These are phyloP conservation scores for Galaxias olidus DNA, from an alignment of 2,797 vertebrate genomes.

Conservation along the genomic window DNA sequence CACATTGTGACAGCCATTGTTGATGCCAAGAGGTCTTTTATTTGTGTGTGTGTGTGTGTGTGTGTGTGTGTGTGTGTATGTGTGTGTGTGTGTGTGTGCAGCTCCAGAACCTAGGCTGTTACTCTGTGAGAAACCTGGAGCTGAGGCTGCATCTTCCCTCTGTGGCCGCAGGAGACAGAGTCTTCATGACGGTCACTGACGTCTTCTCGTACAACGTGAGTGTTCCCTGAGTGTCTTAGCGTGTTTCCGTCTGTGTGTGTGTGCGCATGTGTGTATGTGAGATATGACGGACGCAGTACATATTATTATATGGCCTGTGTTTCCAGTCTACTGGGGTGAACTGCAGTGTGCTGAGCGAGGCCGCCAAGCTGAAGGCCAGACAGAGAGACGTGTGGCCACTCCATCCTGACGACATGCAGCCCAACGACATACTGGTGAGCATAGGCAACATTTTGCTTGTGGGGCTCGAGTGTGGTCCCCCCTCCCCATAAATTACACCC, in stretches of 20 bases:
- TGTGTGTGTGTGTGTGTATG: constrained; percentile 8
- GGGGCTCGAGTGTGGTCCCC: too few relatives aligned
- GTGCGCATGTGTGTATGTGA: constrained; percentile 1
- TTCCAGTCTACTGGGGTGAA: constrained; percentile 74
- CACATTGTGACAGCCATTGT: too few relatives aligned
- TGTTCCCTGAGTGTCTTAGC: constrained; percentile 1
- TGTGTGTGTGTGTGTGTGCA: constrained; percentile 49
- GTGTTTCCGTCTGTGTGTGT: background rate
- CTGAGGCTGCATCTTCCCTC: constrained; percentile 81
- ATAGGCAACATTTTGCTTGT: background rate
- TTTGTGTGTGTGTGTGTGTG: constrained; percentile 2
- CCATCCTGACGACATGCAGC: constrained; percentile 84
- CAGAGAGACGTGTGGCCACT: constrained; percentile 68
- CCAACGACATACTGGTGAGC: constrained; percentile 81
- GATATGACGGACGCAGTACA: background rate
- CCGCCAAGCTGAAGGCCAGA: constrained; percentile 57
- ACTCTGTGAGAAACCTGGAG: constrained; percentile 77
- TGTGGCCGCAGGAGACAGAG: constrained; percentile 72
- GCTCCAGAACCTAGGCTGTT: constrained; percentile 92
- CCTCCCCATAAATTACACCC: too few relatives aligned
- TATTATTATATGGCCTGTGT: constrained; percentile 11
- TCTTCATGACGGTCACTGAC: constrained; percentile 83
- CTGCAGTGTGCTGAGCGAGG: constrained; percentile 78
- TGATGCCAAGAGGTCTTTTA: too few relatives aligned
- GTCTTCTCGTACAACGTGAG: constrained; percentile 85